Percentiles rank a stretch among this genome's conserved stretches.
These are phyloP conservation scores for Laterallus jamaicensis DNA, from an alignment of 2,113 vertebrate genomes.

Conservation along the genomic window DNA sequence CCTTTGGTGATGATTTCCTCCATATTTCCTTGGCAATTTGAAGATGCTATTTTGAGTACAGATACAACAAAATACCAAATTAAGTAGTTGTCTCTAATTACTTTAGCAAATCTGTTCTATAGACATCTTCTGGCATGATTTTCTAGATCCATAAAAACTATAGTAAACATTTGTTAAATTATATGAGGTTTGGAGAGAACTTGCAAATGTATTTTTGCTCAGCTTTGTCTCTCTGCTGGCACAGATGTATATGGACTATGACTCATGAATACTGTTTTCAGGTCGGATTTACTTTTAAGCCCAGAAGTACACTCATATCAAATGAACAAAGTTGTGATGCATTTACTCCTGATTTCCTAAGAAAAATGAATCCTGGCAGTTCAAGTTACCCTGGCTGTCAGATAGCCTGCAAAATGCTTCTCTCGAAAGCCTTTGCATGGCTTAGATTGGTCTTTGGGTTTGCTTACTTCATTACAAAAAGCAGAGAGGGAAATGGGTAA, in stretches of 20 bases:
- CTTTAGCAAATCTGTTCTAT: constrained; percentile 2
- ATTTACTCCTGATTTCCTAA: neutral
- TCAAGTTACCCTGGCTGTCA: neutral
- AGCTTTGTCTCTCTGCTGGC: neutral
- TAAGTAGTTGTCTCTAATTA: neutral
- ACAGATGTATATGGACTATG: neutral
- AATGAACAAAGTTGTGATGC: neutral
- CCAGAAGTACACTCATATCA: neutral
- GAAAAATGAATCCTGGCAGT: neutral
- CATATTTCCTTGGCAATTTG: neutral
- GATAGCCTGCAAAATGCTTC: neutral
- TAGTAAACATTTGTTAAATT: neutral
- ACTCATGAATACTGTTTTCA: neutral
- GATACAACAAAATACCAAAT: neutral
- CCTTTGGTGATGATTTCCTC: neutral
- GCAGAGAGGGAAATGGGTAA: neutral
- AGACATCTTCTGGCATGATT: neutral
- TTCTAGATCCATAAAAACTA: neutral
- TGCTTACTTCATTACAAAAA: neutral
- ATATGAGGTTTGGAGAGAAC: neutral
- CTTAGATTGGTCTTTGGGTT: neutral
- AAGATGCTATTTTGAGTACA: neutral
- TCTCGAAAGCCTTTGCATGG: neutral
- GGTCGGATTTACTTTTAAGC: neutral
- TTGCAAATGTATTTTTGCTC: neutral